Base-by-base conservation (phyloP, 2,888 invertebrate species). In the Blastobasis adustella region DNA sequence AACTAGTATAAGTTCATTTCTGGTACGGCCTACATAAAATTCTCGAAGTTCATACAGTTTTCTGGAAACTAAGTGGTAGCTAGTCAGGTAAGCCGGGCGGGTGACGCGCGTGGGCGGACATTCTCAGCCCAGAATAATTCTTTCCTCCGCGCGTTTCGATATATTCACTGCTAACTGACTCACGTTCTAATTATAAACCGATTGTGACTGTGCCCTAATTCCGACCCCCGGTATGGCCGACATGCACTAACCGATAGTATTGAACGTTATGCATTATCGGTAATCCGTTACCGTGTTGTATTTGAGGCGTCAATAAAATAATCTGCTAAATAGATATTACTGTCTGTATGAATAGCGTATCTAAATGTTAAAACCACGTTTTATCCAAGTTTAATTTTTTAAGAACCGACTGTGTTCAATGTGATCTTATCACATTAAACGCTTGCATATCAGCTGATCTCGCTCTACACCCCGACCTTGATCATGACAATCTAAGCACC, bases 41-140 rank as follows among this genome's bases (percentile, higher is more conserved):
- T 23, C 23, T 2, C 23, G 23, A 23, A 23, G 23, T 23, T 23
- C 23, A 23, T 36, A 46, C 36, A 46, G 6, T 52, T 52, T 52
- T 48, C 45, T 45, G 7, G 45, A 52, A 46, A 44, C 10, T 42
- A 6, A 5, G 36, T 40, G 9, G 41, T 49, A 36, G 38, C 23
- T n/a, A 47, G 36, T 7, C 7, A 10, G 10, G 36, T 8, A 10
- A 8, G n/a, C 23, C 23, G 46, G 38, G 44, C 49, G 54, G 46
- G 54, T 56, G 59, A 58, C 53, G 58, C 47, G 65, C 68, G 79
- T 82, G 71, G 83, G 82, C 77, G 79, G 61, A 67, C 73, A 79
- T 82, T 81, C 78, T 78, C 74, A 63, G 71, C 74, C 67, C 66
- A 74, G 72, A 81, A 79, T 83, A 83, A 79, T 77, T 79, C 76